Evolutionary conservation across 1,140 invertebrate species (phyloP), one percentile per base, ranked within the genome.

Genomic region (Tetraneura akinire): DNA sequence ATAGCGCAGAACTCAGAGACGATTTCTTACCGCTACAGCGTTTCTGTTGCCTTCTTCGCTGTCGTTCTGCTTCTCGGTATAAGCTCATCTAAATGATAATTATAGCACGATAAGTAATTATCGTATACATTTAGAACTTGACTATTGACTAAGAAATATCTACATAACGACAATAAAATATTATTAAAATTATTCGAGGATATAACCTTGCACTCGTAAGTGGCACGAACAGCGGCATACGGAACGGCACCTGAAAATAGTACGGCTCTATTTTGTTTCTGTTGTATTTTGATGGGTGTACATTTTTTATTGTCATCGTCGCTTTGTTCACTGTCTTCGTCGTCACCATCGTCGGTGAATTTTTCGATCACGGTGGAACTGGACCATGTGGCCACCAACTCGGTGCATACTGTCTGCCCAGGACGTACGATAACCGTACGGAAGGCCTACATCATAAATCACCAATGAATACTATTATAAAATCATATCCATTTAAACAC

Each of bases 141-240:
- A n/a, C n/a, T n/a, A n/a, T n/a, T n/a, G n/a, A n/a, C n/a, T n/a
- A n/a, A n/a, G n/a, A n/a, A n/a, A n/a, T n/a, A 37, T 3, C 8
- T 37, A 37, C 3, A 37, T 37, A 37, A 37, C 32, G 8, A 37
- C 32, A 37, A 37, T 37, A 8, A n/a, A 4, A 4, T 37, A 37
- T 37, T 37, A 37, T 37, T 37, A 8, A 4, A 37, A 3, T 37
- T 8, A 37, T 4, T 8, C 32, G 32, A 8, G 32, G 32, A 23
- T 47, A 1, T 47, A 10, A 51, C 68, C 68, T 71, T 71, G 45
- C 68, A 71, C 18, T 71, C 68, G 47, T 71, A 71, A 4, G 68
- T 10, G 2, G 68, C 68, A 1, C 68, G 68, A 21, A 71, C 45
- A 6, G 68, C 68, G 8, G 45, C 68, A 9, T 71, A 71, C 3